A percentile compares a stretch with the other conserved stretches of the same genome.
These are phyloP conservation scores for Peucedramus taeniatus DNA, from an alignment of 2,113 vertebrate genomes.

Conservation along the genomic window DNA sequence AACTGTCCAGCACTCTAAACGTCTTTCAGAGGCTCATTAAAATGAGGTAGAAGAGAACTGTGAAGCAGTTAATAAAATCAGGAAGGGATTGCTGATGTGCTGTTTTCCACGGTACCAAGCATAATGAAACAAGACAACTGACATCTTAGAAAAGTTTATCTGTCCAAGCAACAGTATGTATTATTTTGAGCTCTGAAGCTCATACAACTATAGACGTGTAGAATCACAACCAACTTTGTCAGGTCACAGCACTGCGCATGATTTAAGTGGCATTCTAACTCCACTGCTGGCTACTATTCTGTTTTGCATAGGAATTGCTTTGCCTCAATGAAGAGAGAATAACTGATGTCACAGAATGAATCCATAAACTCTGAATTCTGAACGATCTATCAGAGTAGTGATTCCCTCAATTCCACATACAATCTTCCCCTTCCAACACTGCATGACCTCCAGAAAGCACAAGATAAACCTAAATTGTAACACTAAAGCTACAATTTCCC, in stretches of 20 bases:
- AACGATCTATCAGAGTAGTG: not conserved
- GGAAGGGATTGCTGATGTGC: not conserved
- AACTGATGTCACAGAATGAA: not conserved
- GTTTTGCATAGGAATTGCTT: not conserved
- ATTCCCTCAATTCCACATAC: not conserved
- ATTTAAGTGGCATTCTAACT: not conserved
- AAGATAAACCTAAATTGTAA: not conserved
- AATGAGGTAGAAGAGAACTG: not conserved
- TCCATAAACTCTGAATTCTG: not conserved
- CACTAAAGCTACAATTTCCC: not conserved
- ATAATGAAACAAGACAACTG: not conserved
- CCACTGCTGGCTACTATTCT: not conserved
- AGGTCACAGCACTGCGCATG: not conserved
- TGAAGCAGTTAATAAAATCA: conserved; percentile 1
- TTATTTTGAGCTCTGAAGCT: not conserved
- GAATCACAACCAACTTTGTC: not conserved
- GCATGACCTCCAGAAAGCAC: not conserved
- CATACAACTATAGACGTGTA: rapidly evolving
- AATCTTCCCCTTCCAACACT: not conserved
- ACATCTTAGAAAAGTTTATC: not conserved
- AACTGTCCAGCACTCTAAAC: not conserved
- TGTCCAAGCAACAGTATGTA: not conserved
- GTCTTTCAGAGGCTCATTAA: not conserved
- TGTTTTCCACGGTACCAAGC: not conserved
- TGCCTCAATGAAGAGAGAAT: not conserved